Base-by-base conservation (phyloP, 2,113 vertebrate species). In the Clupea harengus region DNA sequence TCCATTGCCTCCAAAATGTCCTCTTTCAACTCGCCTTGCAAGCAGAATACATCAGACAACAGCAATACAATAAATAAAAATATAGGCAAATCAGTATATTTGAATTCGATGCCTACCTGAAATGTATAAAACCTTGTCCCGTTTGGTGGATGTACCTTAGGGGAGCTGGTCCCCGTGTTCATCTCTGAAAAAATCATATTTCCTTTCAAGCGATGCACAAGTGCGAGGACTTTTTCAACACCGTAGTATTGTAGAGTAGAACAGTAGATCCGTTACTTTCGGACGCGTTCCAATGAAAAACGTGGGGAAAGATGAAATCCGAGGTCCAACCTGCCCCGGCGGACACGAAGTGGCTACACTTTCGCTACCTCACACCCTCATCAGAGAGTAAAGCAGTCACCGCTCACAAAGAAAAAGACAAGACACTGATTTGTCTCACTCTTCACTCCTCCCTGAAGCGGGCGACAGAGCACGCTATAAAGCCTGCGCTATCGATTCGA, bases 121-220 rank as follows among this genome's bases (percentile, higher is more conserved):
- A 97, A 98, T 86, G 97, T 98, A 91, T 98, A 99, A 94, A 97
- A 98, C 88, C 98, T 94, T 64, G 98, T 99, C 92, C 98, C 98
- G 90, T 99, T 99, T 86, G 98, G 98, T 86, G 96, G 98, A 92
- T 99, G 97, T 89, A 97, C 96, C 96, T 99, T 99, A 82, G 97
- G 96, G 94, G 97, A 97, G 92, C 95, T 97, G 94, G 96, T 96
- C 94, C 97, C 97, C 93, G 97, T 94, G 90, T 94, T 99, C 97
- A 98, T 97, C 94, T 99, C 98, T 82, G 96, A 98, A 94, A 99
- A 99, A 95, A 99, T 99, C 98, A 99, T 99, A 94, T 95, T 95
- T 96, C 94, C 93, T 93, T 89, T 91, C 92, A 94, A 89, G 86
- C 92, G 95, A 96, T 96, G 96, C 39, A 39, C 96, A 95, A 93